Percentiles rank a stretch among this genome's conserved stretches.
phyloP scores from a whole-genome alignment of 2,797 vertebrate species.

The Allobates femoralis region DNA sequence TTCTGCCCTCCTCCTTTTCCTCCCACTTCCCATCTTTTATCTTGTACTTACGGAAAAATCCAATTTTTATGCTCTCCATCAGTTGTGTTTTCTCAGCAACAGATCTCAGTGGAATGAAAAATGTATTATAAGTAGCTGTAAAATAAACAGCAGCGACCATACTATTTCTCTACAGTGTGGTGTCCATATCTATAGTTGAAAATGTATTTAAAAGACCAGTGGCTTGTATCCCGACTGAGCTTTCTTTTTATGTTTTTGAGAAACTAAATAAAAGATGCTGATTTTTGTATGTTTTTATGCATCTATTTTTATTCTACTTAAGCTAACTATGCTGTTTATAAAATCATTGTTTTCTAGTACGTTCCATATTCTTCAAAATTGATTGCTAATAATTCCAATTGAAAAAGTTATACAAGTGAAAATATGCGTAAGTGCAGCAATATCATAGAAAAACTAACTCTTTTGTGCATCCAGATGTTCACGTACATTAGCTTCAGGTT shows the following conservation, averaged over 20 bases:
- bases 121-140: slow-evolving; percentile 46
- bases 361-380: no score
- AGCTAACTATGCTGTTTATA: no score
- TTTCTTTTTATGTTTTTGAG: not conserved
- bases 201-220: slow-evolving; percentile 6
- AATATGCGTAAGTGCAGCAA: no score
- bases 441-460: no score
- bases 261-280: not conserved
- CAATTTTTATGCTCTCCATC: slow-evolving; percentile 57
- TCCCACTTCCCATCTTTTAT: slow-evolving; percentile 61
- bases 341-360: no score
- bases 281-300: not conserved
- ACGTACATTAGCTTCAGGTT: no score
- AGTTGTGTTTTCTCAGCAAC: slow-evolving; percentile 59
- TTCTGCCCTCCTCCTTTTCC: slow-evolving; percentile 53
- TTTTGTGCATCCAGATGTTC: no score
- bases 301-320: not conserved
- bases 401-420: no score
- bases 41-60: slow-evolving; percentile 59
- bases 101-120: slow-evolving; percentile 58
- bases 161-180: not conserved
- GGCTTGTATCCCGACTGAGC: not conserved
- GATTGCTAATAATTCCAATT: no score
- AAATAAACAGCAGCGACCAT: slow-evolving; percentile 13
- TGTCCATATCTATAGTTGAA: not conserved